Base-by-base conservation (phyloP, 2,888 invertebrate species). In the Germaria angustata region DNA sequence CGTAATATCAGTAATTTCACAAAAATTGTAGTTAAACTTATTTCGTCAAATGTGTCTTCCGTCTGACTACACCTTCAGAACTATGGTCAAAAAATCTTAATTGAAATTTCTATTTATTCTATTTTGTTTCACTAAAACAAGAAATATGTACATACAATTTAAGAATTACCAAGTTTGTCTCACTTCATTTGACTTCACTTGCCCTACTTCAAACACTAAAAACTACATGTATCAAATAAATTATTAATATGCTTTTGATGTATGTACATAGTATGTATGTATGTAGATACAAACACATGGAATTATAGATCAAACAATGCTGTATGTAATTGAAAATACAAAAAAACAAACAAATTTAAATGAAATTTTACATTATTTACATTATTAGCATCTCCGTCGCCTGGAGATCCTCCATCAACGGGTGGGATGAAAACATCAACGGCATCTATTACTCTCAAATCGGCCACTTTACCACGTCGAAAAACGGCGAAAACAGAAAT, bases 401-500 rank as follows among this genome's bases (percentile, higher is more conserved):
- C 61, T 28, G 22, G 46, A 4, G 79, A 82, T 6, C 13, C 65
- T 51, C 85, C 85, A 2, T 75, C 87, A 51, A 71, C 85, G 0
- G 87, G 87, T 20, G 86, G 89, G 2, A 88, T 92, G 41, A 93
- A 94, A 89, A 93, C 93, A 2, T 93, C 94, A 15, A 93, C 93
- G 24, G 93, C 94, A 85, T 94, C 94, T 85, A 94, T 94, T 71
- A 94, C 93, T 0, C 89, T 94, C 32, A 94, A 94, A 87, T 94
- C 94, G 77, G 94, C 94, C 0, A 94, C 94, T 0, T 90, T 94
- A 82, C 94, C 94, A 4, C 92, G 94, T 84, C 92, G 94, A 34
- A 94, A 94, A 87, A 93, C 93, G 1, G 92, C 93, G 55, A 94
- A 94, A 90, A 93, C 94, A 0, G 94, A 94, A 89, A 93, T 94